Evolutionary conservation across 2,113 vertebrate genomes (phyloP).

Genomic region (Brachionichthys hirsutus): DNA sequence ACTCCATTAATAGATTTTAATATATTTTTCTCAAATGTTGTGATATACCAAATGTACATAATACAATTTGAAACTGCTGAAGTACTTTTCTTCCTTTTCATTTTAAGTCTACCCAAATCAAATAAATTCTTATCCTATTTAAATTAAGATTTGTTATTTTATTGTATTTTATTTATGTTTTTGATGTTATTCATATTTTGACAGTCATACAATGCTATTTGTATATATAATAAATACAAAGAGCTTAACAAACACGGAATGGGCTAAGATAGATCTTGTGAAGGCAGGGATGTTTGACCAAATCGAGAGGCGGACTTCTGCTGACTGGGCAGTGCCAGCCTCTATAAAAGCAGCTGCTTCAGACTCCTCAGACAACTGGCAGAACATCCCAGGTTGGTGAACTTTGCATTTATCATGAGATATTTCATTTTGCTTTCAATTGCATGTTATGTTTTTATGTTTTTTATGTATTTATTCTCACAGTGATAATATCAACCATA

Average conservation of each 20-base stretch:
- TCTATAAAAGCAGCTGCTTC: slow-evolving; percentile 61
- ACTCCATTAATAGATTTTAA: slow-evolving; percentile 3
- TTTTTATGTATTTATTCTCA: neutral
- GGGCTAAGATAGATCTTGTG: slow-evolving; percentile 35
- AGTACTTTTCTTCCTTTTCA: neutral
- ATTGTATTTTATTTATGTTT: too few species aligned
- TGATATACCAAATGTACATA: neutral
- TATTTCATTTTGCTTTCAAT: slow-evolving; percentile 7
- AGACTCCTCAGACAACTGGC: slow-evolving; percentile 45
- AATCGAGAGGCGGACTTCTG: slow-evolving; percentile 46
- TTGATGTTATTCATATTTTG: neutral
- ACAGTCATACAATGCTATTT: slow-evolving; percentile 9
- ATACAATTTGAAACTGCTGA: neutral
- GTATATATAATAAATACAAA: neutral
- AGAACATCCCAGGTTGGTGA: slow-evolving; percentile 61
- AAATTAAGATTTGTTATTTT: neutral
- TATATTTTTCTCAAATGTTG: neutral
- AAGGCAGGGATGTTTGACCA: slow-evolving; percentile 63
- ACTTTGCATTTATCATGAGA: slow-evolving; percentile 16
- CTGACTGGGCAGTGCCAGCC: slow-evolving; percentile 48
- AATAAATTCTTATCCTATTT: neutral
- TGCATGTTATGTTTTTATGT: neutral
- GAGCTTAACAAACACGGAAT: slow-evolving; percentile 24
- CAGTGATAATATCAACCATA: neutral
- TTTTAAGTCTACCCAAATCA: neutral